These are phyloP conservation scores for Oxyteleia sp. DNA, from an alignment of 2,888 invertebrate genomes.

Conservation along the genomic window DNA sequence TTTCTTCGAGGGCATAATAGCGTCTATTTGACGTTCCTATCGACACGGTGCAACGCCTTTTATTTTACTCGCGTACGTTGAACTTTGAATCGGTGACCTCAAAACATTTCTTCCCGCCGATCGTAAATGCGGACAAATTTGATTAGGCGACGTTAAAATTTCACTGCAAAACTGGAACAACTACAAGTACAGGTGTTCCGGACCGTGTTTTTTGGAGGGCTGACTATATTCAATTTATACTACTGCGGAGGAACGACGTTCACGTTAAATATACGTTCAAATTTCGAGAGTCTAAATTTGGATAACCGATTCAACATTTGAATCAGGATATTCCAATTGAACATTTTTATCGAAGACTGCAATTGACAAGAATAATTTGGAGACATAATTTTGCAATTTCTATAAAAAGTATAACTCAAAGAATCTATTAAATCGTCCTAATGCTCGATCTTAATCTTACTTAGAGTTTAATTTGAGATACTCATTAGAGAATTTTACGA, in stretches of 20 bases:
- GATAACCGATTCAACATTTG: background rate
- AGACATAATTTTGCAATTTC: background rate
- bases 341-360: background rate
- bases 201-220: background rate
- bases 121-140: constrained; percentile 38
- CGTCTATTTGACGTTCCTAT: constrained; percentile 70
- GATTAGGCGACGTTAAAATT: constrained; percentile 25
- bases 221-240: background rate
- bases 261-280: background rate
- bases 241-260: background rate
- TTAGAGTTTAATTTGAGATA: too few relatives aligned
- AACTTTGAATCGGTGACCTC: constrained; percentile 51
- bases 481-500: too few relatives aligned
- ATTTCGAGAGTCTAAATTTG: background rate
- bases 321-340: background rate
- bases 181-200: background rate
- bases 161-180: background rate
- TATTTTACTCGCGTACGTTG: constrained; percentile 21
- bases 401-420: too few relatives aligned
- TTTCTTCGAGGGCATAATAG: constrained; percentile 62
- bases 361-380: background rate
- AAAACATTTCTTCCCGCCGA: constrained; percentile 38
- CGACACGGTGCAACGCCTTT: constrained; percentile 48
- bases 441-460: too few relatives aligned
- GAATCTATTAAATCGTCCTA: too few relatives aligned